Base-by-base conservation (phyloP, 2,888 invertebrate genomes). In the Melanotus villosus region DNA sequence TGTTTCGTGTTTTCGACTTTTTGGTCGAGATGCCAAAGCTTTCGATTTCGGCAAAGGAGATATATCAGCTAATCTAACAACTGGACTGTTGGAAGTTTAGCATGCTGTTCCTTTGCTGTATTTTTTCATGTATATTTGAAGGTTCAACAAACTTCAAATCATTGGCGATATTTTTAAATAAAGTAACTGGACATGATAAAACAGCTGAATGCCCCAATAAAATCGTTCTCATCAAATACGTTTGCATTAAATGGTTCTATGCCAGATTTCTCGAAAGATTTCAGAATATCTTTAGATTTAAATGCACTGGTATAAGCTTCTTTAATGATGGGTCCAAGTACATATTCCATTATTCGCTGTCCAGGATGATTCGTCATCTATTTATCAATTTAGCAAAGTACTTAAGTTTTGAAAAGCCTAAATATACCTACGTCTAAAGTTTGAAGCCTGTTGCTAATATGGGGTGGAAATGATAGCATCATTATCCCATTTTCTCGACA, bases 271-370 rank as follows among this genome's bases (percentile, higher is more conserved):
- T 34, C 34, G 10, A 34, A 34, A n/a, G 34, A 34, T 10, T 34
- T 34, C 34, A 34, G 34, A 34, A 34, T 34, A 34, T n/a, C n/a
- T 34, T 34, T 34, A 2, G 10, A n/a, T 10, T 5, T 7, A 34
- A 34, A 34, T 34, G 34, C n/a, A 34, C 34, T 34, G 34, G 34
- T 34, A n/a, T 34, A 34, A 34, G 34, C 34, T 34, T 34, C 34
- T 34, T 34, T 34, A 34, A 34, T 34, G 2, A 34, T 5, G 10
- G n/a, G n/a, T n/a, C n/a, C 34, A 34, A 10, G 34, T 34, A n/a
- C 34, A 34, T 34, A 10, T 34, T 34, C 34, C n/a, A n/a, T 34
- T 34, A 34, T 34, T 34, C n/a, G 34, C 34, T 34, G 34, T 34
- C 6, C 34, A 34, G 9, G 26, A 7, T 26, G 26, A 34, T 34